Evolutionary conservation across 2,888 invertebrate species (phyloP), one percentile per base, ranked within the genome.

Genomic region (Drosophila colorata): DNA sequence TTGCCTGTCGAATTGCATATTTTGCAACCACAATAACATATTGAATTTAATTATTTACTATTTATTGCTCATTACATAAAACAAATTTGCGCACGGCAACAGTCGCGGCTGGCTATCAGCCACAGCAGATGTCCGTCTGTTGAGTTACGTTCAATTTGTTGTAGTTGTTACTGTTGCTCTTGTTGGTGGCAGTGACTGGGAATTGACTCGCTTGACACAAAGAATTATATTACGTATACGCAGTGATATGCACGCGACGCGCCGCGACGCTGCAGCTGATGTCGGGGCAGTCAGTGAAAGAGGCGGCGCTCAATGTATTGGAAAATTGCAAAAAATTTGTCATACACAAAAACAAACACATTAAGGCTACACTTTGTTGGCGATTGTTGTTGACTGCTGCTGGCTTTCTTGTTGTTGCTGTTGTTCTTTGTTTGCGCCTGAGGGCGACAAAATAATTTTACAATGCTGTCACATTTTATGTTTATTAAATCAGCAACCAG

Each of bases 381-480:
- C 61, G 72, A 58, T 76, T 76, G 74, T 61, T 74, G 59, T 60
- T 76, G 73, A 69, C 63, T 74, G 55, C 20, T 51, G 52, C 16
- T 33, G 63, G 37, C 44, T 20, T 47, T 13, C 25, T 31, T 51
- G 53, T 41, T 56, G 46, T 51, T 64, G 58, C 57, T 70, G 69
- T 35, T 46, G 66, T 44, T 49, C 49, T 66, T 69, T 84, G 82
- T 74, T 73, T 81, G 58, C 35, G 69, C 69, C 60, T 40, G 53
- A 73, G 68, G 82, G 74, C 86, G 86, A 82, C 86, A 73, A 85
- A 84, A 87, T 84, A 84, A 84, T 84, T 84, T 84, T 85, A 85
- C 83, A 88, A 76, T 78, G 67, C 87, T 86, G 84, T 83, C 88
- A 88, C 87, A 88, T 86, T 88, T 85, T 86, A 86, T 85, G 87